Conservation (phyloP, 1,140 invertebrate species). For the Platyscapa corneri region DNA sequence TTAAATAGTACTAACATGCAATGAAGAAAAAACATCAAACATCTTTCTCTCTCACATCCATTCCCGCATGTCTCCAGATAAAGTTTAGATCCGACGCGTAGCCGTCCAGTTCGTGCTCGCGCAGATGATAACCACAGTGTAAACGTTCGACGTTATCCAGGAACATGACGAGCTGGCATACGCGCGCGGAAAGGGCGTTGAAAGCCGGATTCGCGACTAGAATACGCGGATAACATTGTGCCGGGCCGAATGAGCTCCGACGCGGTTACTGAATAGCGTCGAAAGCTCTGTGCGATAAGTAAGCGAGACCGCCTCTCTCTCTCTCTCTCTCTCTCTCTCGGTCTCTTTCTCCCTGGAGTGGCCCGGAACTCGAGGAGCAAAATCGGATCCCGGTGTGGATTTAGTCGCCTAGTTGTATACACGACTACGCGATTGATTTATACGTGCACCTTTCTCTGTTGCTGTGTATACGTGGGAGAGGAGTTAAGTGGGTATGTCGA, state of each 20-base stretch:
- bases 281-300: slow-evolving; percentile 62
- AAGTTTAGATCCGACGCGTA: slow-evolving; percentile 29
- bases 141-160: slow-evolving; percentile 54
- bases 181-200: slow-evolving; percentile 52
- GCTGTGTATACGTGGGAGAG: background rate
- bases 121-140: slow-evolving; percentile 57
- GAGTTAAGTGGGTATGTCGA: background rate
- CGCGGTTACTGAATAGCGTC: slow-evolving; percentile 55
- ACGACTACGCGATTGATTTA: slow-evolving; percentile 13
- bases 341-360: slow-evolving; percentile 4
- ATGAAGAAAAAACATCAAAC: background rate
- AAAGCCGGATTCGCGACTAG: slow-evolving; percentile 59
- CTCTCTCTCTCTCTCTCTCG: background rate
- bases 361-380: background rate
- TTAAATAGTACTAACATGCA: background rate
- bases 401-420: background rate
- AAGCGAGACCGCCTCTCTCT: background rate
- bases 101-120: slow-evolving; percentile 39
- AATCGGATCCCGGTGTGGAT: slow-evolving; percentile 11
- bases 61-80: slow-evolving; percentile 21
- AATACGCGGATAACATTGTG: slow-evolving; percentile 61
- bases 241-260: slow-evolving; percentile 3
- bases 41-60: background rate
- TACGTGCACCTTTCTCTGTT: background rate
- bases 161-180: slow-evolving; percentile 55